Evolutionary conservation across 2,888 invertebrate genomes (phyloP), one percentile per base, ranked within the genome.

Genomic region (Tridacna crocea): DNA sequence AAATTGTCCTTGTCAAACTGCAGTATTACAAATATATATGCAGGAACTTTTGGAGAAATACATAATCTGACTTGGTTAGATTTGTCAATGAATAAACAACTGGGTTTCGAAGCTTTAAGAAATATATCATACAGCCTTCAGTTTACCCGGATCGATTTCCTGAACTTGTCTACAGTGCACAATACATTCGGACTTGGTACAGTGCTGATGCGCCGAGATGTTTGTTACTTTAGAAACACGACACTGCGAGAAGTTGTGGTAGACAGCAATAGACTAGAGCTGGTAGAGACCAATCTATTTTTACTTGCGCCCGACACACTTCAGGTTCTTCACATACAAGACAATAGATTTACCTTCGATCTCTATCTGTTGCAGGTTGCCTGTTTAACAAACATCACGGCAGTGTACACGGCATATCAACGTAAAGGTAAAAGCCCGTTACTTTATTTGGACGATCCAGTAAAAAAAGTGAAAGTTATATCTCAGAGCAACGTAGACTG

Each of bases 51-150:
- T 22, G n/a, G 0, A 13, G 17, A n/a, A 10, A 24, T 74, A n/a
- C 26, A 46, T n/a, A 26, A 74, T 22, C 48, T 74, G 4, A 47
- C 27, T 4, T 47, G 24, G 63, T 61, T 85, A 10, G 81, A 85
- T 55, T 26, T 83, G 12, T 85, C 83, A 11, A 17, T 68, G 10
- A 85, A 85, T 61, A 46, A 48, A 36, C 55, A 26, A 17, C 76
- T 85, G 3, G 81, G 83, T 13, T 79, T 85, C 60, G 4, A 17
- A 4, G 22, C 61, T 10, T 55, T 83, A 15, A n/a, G 65, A 46
- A 85, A 85, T 51, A 61, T 83, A 10, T 75, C 85, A 19, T 85
- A 79, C 24, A 75, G 81, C 22, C 46, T 85, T 26, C 85, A 83
- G 47, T 79, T 72, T 63, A 81, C 83, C 13, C 77, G 27, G 0